phyloP scores from a whole-genome alignment of 2,888 invertebrate species.

The Diabrotica balteata region DNA sequence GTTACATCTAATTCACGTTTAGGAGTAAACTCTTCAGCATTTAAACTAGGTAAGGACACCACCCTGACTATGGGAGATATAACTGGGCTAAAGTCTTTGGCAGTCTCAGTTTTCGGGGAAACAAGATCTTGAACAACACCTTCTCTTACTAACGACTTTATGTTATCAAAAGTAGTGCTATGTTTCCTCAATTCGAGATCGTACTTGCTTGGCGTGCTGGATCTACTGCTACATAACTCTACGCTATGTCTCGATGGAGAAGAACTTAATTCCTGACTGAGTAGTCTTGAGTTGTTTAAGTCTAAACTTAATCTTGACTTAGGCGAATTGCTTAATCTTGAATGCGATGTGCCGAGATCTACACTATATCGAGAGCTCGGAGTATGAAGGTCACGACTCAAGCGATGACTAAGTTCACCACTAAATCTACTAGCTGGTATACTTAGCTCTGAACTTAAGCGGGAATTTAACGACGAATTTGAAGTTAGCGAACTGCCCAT shows the following conservation, averaged over 20 bases:
- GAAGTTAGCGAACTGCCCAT: slow-evolving; percentile 65
- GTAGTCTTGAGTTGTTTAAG: slow-evolving; percentile 63
- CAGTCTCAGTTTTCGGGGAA: slow-evolving; percentile 66
- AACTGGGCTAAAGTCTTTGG: slow-evolving; percentile 65
- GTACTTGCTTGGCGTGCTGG: slow-evolving; percentile 62
- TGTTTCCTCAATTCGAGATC: slow-evolving; percentile 73
- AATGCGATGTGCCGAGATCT: slow-evolving; percentile 71
- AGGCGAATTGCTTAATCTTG: slow-evolving; percentile 65
- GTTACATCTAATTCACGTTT: slow-evolving; percentile 73
- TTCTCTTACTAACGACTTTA: slow-evolving; percentile 76
- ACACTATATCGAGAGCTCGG: slow-evolving; percentile 73
- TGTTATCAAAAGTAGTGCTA: slow-evolving; percentile 80
- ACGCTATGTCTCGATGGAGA: slow-evolving; percentile 55
- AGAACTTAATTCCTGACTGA: slow-evolving; percentile 54
- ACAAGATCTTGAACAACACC: slow-evolving; percentile 69
- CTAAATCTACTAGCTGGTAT: slow-evolving; percentile 68
- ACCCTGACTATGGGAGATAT: slow-evolving; percentile 72
- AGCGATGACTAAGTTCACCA: slow-evolving; percentile 59
- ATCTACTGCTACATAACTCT: slow-evolving; percentile 55
- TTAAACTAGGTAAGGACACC: slow-evolving; percentile 71
- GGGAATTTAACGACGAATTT: slow-evolving; percentile 67
- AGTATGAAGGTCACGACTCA: slow-evolving; percentile 65
- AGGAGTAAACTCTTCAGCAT: slow-evolving; percentile 67
- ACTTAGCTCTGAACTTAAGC: slow-evolving; percentile 70
- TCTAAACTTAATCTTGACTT: slow-evolving; percentile 69